Conservation (phyloP, 2,113 vertebrate species). For the Casuarius casuarius region DNA sequence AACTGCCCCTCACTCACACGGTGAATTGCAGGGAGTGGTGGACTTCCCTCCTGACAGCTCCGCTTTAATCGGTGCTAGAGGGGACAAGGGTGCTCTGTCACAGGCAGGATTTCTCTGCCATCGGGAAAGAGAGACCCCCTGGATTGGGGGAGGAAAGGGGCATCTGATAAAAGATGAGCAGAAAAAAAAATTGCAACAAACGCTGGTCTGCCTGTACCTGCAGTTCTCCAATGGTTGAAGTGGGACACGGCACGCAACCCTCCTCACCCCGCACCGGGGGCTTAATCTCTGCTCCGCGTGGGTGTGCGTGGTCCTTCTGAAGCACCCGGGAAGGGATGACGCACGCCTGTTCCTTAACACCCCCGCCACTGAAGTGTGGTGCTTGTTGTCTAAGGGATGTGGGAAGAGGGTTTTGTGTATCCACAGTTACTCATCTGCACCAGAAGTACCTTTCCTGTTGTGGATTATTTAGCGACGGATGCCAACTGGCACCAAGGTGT, state of each 20-base stretch:
- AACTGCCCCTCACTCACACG: neutral
- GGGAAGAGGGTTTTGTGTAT: neutral
- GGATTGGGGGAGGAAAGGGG: neutral
- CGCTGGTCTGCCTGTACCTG: neutral
- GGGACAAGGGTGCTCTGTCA: neutral
- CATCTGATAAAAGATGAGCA: neutral
- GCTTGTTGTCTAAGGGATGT: neutral
- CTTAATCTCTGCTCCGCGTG: neutral
- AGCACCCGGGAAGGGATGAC: neutral
- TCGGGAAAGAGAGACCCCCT: fast-evolving
- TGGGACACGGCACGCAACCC: neutral
- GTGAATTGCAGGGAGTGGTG: neutral
- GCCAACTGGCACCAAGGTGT: neutral
- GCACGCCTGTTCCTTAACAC: neutral
- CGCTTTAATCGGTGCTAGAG: fast-evolving
- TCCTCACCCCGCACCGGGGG: neutral
- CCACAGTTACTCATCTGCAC: neutral
- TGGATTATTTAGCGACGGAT: neutral
- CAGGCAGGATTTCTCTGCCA: neutral
- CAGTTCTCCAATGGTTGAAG: neutral
- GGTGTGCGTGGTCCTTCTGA: neutral
- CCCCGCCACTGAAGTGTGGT: fast-evolving
- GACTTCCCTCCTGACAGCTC: neutral
- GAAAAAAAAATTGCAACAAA: fast-evolving
- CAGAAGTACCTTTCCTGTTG: neutral